These are phyloP conservation scores for Amblyopsis hoosieri DNA, from an alignment of 2,797 vertebrate species.

Conservation along the genomic window DNA sequence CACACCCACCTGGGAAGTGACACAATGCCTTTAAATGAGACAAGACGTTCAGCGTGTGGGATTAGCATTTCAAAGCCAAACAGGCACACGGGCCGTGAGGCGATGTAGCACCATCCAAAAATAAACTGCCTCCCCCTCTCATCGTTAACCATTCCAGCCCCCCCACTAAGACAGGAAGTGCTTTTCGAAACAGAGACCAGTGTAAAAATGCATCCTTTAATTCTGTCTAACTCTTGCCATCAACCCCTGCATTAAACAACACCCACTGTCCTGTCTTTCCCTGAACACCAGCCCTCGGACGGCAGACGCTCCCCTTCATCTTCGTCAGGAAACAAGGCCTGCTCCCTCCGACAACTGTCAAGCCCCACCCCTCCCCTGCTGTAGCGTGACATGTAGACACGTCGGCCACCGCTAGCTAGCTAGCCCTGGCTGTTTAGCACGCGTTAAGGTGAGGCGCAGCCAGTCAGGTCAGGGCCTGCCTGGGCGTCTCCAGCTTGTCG, in stretches of 20 bases:
- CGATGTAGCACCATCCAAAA: constrained; percentile 27
- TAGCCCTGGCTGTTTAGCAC: constrained; percentile 47
- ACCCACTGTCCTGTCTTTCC: constrained; percentile 23
- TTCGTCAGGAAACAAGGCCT: constrained; percentile 41
- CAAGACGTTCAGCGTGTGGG: constrained; percentile 70
- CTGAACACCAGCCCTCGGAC: constrained; percentile 41
- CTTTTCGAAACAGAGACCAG: constrained; percentile 54
- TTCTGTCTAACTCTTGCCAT: constrained; percentile 16
- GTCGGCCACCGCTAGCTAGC: constrained; percentile 36
- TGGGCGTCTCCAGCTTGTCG: constrained; percentile 72
- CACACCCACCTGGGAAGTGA: constrained; percentile 76
- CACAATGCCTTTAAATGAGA: constrained; percentile 78
- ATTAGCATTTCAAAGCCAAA: constrained; percentile 80
- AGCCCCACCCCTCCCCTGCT: constrained; percentile 22
- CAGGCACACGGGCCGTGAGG: constrained; percentile 53
- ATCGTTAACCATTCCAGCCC: background rate
- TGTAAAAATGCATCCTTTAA: constrained; percentile 61
- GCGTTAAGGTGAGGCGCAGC: constrained; percentile 57
- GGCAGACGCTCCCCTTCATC: constrained; percentile 59
- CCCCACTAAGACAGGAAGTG: constrained; percentile 49
- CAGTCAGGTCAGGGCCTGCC: constrained; percentile 62
- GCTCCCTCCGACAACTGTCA: constrained; percentile 48
- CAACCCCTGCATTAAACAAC: background rate
- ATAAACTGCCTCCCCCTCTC: too few species aligned
- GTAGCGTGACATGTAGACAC: constrained; percentile 33